phyloP scores from a whole-genome alignment of 1,140 invertebrate genomes.

The Dendroctonus ponderosae region DNA sequence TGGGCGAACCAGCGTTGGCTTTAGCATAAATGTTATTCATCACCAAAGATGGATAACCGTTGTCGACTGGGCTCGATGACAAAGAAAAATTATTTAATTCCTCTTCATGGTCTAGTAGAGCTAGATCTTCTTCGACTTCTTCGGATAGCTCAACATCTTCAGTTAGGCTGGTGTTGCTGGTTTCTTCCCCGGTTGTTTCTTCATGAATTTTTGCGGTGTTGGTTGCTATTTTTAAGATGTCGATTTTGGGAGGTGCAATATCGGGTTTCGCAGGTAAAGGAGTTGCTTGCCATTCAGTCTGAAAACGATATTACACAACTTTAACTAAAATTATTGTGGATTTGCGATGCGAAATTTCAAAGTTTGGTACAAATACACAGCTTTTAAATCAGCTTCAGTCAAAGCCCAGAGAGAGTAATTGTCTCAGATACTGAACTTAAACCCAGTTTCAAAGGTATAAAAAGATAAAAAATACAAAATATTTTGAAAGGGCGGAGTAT shows the following conservation, averaged over 20 bases:
- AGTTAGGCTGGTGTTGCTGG: constrained; percentile 52
- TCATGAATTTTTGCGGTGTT: constrained; percentile 59
- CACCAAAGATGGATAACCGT: constrained; percentile 59
- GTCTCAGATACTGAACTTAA: too few species aligned
- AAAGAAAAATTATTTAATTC: constrained; percentile 52
- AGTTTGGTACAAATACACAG: too few species aligned
- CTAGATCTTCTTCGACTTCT: constrained; percentile 62
- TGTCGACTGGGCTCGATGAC: constrained; percentile 57
- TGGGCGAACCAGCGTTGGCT: constrained; percentile 34
- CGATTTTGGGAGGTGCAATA: constrained; percentile 40
- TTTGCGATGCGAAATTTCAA: too few species aligned
- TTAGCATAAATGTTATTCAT: constrained; percentile 59
- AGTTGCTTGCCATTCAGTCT: constrained; percentile 24
- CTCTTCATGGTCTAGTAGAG: constrained; percentile 60
- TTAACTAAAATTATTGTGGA: too few species aligned
- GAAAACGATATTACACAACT: not conserved
- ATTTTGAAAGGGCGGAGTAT: too few species aligned
- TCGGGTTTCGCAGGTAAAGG: not conserved
- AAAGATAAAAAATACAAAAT: too few species aligned
- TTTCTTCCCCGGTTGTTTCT: constrained; percentile 54
- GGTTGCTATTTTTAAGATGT: constrained; percentile 60
- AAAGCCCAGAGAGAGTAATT: too few species aligned
- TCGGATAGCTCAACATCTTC: constrained; percentile 62
- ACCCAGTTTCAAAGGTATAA: too few species aligned
- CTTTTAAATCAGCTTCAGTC: too few species aligned